phyloP scores from a whole-genome alignment of 2,888 invertebrate species.

The Trichogramma evanescens region DNA sequence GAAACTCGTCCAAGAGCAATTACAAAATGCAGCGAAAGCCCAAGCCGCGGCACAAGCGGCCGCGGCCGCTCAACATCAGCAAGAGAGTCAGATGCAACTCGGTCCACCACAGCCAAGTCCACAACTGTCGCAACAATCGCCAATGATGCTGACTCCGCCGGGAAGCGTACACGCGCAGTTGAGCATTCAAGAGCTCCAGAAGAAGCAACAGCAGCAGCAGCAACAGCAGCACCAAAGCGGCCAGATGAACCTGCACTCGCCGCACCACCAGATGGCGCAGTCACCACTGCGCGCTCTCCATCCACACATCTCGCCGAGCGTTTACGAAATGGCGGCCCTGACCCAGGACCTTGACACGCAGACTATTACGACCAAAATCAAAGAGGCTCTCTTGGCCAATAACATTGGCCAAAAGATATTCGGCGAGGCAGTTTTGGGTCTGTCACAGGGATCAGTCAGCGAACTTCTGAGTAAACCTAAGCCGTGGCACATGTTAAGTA shows the following conservation, averaged over 20 bases:
- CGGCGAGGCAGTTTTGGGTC: slow-evolving; percentile 92
- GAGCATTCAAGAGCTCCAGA: slow-evolving; percentile 56
- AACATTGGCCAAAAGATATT: slow-evolving; percentile 98
- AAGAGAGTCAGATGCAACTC: slow-evolving; percentile 41
- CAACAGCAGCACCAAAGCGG: slow-evolving; percentile 52
- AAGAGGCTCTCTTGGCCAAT: slow-evolving; percentile 91
- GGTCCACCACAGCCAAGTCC: slow-evolving; percentile 43
- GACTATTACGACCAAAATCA: slow-evolving; percentile 91
- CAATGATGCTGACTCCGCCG: slow-evolving; percentile 68
- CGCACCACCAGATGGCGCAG: slow-evolving; percentile 57
- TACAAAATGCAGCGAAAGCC: slow-evolving; percentile 44
- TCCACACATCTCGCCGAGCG: slow-evolving; percentile 87
- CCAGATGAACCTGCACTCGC: slow-evolving; percentile 54
- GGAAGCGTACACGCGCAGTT: slow-evolving; percentile 64
- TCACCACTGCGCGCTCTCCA: slow-evolving; percentile 68
- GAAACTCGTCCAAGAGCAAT: slow-evolving; percentile 59
- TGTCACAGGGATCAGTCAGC: slow-evolving; percentile 95
- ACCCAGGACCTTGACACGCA: slow-evolving; percentile 96
- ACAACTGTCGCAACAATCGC: slow-evolving; percentile 45
- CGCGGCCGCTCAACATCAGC: slow-evolving; percentile 44
- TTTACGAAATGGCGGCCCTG: slow-evolving; percentile 94
- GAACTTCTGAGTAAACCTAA: slow-evolving; percentile 96
- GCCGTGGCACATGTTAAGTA: slow-evolving; percentile 98
- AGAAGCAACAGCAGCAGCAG: slow-evolving; percentile 46
- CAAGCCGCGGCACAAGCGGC: slow-evolving; percentile 43